Evolutionary conservation across 1,140 invertebrate species (phyloP), one percentile per base, ranked within the genome.

Genomic region (Eumaeus atala): DNA sequence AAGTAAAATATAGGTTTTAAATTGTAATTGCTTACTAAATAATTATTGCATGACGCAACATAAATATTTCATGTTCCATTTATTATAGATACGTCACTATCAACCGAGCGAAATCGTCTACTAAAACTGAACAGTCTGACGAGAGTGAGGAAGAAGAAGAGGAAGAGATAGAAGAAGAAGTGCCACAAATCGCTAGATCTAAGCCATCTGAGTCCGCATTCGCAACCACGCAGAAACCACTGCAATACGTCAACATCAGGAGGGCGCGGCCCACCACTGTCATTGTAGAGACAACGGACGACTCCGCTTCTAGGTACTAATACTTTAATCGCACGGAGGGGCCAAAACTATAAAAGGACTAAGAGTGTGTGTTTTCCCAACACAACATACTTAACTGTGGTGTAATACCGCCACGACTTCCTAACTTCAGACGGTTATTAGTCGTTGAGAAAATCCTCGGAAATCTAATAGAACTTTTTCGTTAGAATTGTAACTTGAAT

Each of bases 201-300:
- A 61, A 67, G n/a, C 69, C 79, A 28, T 77, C 72, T 11, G 72
- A 78, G 8, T 53, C 62, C 28, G 70, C 54, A 40, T 72, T 82
- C 0, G 68, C 66, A 9, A 82, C 76, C 14, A 84, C 84, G 54
- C 56, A 74, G 17, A 77, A 72, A 53, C 85, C 56, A 64, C 89
- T 89, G 54, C 90, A 91, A 63, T 94, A 94, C 53, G 90, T 92
- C 0, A 93, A 91, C 61, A 92, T 94, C 38, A 78, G 91, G 51
- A 87, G 93, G 40, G 68, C 84, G 0, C 87, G 90, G 60, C 90
- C 90, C 6, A 87, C 89, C 1, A 89, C 88, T 0, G 69, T 87
- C 12, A 64, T 67, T 9, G 65, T 70, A 1, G 74, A 72, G 35
- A 68, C 68, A 49, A 71, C 79, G 57, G 70, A 80, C 55, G 74